Percentiles rank a stretch among this genome's conserved stretches.
These are phyloP conservation scores for Redunca redunca DNA, from an alignment of 2,113 vertebrate genomes.

Conservation along the genomic window DNA sequence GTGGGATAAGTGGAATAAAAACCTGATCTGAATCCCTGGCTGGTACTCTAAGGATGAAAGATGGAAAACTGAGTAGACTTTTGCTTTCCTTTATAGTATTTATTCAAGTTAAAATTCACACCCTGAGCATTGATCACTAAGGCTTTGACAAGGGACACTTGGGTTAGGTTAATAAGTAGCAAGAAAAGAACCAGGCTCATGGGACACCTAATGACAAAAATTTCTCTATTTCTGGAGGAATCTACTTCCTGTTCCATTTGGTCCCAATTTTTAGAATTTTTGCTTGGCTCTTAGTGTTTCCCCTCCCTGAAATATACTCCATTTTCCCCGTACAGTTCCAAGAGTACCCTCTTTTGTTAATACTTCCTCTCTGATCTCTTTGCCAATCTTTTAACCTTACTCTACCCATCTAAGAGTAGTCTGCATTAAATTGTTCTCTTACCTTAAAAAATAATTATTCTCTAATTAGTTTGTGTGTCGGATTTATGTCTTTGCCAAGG, in stretches of 20 bases:
- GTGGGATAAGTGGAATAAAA: neutral
- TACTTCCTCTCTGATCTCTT: neutral
- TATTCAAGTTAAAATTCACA: neutral
- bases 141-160: neutral
- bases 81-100: neutral
- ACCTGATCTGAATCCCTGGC: neutral
- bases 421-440: neutral
- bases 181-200: neutral
- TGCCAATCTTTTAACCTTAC: neutral
- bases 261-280: neutral
- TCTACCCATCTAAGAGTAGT: neutral
- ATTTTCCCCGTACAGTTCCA: neutral
- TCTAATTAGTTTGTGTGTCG: neutral
- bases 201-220: neutral
- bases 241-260: neutral
- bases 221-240: neutral
- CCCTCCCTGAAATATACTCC: neutral
- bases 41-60: neutral
- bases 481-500: neutral
- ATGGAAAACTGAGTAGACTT: neutral
- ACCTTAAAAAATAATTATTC: neutral
- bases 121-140: neutral
- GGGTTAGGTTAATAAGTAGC: neutral
- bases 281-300: neutral
- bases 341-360: neutral